Percentiles rank a stretch among this genome's conserved stretches.
Conservation (phyloP, 1,140 invertebrate genomes). For the Cherax destructor region DNA sequence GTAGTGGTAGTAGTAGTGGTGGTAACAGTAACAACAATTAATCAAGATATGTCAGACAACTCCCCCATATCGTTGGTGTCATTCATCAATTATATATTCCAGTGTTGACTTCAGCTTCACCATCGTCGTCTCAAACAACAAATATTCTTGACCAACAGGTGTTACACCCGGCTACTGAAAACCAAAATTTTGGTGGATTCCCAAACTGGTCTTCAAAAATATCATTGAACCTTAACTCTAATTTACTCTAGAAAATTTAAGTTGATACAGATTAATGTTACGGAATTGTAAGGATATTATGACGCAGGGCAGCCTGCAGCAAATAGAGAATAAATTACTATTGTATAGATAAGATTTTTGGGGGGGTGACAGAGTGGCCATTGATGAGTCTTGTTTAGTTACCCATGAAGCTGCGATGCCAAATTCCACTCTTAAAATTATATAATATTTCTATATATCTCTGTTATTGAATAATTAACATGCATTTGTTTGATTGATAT, state of each 20-base stretch:
- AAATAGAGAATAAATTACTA: slow-evolving; percentile 48
- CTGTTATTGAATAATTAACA: background rate
- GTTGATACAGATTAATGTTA: background rate
- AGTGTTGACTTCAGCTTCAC: no score
- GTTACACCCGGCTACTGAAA: no score
- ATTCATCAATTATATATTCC: no score
- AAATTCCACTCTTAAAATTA: background rate
- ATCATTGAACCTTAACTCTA: background rate
- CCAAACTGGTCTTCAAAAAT: background rate
- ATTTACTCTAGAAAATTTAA: background rate
- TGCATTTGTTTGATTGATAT: no score
- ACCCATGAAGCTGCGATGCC: background rate
- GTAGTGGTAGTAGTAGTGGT: no score
- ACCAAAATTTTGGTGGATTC: no score
- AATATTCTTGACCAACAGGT: no score
- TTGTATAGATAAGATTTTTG: slow-evolving; percentile 38
- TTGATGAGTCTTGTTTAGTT: background rate
- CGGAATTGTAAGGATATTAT: background rate
- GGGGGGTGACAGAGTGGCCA: no score
- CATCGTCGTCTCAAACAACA: background rate
- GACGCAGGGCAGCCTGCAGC: background rate
- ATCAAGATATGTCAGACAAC: no score
- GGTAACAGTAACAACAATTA: no score
- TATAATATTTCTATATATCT: background rate
- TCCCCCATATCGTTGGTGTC: no score